Conservation (phyloP, 2,888 invertebrate species). For the Listrodromus nycthemerus region DNA sequence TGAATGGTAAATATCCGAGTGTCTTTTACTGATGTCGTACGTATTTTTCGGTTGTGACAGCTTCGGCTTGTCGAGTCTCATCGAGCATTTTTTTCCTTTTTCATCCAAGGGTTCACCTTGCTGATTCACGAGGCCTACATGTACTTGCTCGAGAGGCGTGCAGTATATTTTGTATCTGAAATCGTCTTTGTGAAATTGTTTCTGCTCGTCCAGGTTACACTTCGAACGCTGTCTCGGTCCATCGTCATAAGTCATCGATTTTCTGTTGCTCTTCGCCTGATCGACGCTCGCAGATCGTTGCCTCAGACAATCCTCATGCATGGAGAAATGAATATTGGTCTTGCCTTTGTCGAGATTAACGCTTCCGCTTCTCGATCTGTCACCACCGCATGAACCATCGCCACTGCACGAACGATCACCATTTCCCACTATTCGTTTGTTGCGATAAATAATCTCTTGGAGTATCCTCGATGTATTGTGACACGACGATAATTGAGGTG, state of each 20-base stretch:
- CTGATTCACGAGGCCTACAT: conserved; percentile 69
- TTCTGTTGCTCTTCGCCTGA: conserved; percentile 68
- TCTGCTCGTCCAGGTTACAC: conserved; percentile 70
- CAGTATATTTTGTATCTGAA: conserved; percentile 71
- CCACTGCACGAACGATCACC: conserved; percentile 66
- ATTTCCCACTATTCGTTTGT: conserved; percentile 71
- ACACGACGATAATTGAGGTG: conserved; percentile 78
- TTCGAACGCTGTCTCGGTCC: conserved; percentile 69
- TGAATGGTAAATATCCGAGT: conserved; percentile 77
- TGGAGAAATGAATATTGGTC: conserved; percentile 73
- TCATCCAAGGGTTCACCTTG: conserved; percentile 70
- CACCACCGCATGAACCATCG: conserved; percentile 68
- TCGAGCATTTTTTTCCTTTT: conserved; percentile 74
- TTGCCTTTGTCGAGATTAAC: conserved; percentile 73
- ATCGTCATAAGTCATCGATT: conserved; percentile 78
- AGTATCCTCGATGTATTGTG: conserved; percentile 79
- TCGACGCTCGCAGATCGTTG: conserved; percentile 71
- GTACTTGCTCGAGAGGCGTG: conserved; percentile 68
- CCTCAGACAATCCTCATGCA: conserved; percentile 78
- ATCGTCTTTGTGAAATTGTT: conserved; percentile 66
- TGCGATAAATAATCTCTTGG: conserved; percentile 78
- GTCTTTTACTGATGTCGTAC: conserved; percentile 78
- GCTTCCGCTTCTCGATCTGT: conserved; percentile 69
- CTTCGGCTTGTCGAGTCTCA: conserved; percentile 73
- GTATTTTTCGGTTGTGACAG: conserved; percentile 71